phyloP scores from a whole-genome alignment of 2,888 invertebrate species.

The Prionchulus punctatus region DNA sequence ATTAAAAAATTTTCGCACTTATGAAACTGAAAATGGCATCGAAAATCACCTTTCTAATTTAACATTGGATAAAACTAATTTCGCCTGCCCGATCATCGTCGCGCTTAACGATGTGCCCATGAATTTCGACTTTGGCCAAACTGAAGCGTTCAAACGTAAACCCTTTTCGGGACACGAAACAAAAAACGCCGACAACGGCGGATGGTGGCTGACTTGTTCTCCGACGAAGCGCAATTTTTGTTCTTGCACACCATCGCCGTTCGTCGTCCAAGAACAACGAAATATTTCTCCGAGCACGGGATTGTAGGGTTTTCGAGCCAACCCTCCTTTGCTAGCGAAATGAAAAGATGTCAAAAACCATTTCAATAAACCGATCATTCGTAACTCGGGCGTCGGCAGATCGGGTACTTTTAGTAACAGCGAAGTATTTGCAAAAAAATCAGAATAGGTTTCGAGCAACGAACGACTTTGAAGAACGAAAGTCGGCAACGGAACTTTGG shows the following conservation, averaged over 20 bases:
- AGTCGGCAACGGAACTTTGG: conserved; percentile 38
- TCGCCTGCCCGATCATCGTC: conserved; percentile 36
- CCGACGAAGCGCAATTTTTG: conserved; percentile 32
- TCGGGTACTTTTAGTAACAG: conserved; percentile 33
- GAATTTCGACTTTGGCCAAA: conserved; percentile 41
- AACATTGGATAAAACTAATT: conserved; percentile 16
- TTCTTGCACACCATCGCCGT: background rate
- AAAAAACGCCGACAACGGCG: conserved; percentile 40
- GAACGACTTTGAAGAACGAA: conserved; percentile 40
- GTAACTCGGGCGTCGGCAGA: conserved; percentile 28
- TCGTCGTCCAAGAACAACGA: conserved; percentile 40
- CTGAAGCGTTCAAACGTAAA: conserved; percentile 37
- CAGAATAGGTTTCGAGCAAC: conserved; percentile 41
- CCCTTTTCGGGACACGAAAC: conserved; percentile 38
- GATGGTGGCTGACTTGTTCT: conserved; percentile 33
- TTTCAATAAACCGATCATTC: conserved; percentile 37
- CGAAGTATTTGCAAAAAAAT: conserved; percentile 39
- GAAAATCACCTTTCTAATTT: too few relatives aligned
- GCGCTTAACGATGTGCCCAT: conserved; percentile 41
- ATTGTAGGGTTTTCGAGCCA: conserved; percentile 42
- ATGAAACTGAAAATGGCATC: too few relatives aligned
- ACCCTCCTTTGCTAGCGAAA: conserved; percentile 17
- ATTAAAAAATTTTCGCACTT: too few relatives aligned
- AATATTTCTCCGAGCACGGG: conserved; percentile 43
- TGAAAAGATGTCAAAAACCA: conserved; percentile 30